These are phyloP conservation scores for Lochmaea crataegi DNA, from an alignment of 2,888 invertebrate species.

Conservation along the genomic window DNA sequence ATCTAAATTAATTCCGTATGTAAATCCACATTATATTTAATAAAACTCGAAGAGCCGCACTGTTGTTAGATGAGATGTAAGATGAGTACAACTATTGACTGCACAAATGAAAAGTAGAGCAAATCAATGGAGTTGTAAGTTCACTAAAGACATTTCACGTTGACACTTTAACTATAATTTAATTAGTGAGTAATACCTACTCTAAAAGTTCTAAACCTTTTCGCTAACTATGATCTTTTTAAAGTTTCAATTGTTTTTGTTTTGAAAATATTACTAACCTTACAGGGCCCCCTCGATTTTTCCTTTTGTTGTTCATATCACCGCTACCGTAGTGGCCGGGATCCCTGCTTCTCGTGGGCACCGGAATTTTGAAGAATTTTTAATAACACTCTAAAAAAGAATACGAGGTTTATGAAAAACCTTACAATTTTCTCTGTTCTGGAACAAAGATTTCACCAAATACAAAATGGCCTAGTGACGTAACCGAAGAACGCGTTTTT, in stretches of 20 bases:
- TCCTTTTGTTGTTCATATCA: constrained; percentile 85
- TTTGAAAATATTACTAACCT: constrained; percentile 68
- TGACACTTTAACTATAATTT: constrained; percentile 5
- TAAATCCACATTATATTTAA: neutral
- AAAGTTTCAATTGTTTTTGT: constrained; percentile 37
- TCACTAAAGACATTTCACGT: constrained; percentile 18
- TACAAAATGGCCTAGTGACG: constrained; percentile 66
- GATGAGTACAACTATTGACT: constrained; percentile 10
- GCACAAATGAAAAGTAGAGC: constrained; percentile 31
- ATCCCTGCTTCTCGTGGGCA: constrained; percentile 85
- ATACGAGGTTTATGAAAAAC: constrained; percentile 55
- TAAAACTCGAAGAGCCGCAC: neutral
- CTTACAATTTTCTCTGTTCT: constrained; percentile 50
- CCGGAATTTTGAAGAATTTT: constrained; percentile 80
- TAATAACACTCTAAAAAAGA: constrained; percentile 51
- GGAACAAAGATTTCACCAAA: constrained; percentile 58
- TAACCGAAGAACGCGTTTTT: constrained; percentile 61
- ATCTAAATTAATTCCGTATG: neutral
- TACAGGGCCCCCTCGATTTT: constrained; percentile 83
- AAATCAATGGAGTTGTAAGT: constrained; percentile 26
- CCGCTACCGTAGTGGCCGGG: constrained; percentile 80
- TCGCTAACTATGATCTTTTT: neutral
- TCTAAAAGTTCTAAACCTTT: neutral
- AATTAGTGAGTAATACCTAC: constrained; percentile 21
- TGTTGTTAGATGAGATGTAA: neutral